phyloP scores from a whole-genome alignment of 2,797 vertebrate genomes.

The Squalus acanthias region DNA sequence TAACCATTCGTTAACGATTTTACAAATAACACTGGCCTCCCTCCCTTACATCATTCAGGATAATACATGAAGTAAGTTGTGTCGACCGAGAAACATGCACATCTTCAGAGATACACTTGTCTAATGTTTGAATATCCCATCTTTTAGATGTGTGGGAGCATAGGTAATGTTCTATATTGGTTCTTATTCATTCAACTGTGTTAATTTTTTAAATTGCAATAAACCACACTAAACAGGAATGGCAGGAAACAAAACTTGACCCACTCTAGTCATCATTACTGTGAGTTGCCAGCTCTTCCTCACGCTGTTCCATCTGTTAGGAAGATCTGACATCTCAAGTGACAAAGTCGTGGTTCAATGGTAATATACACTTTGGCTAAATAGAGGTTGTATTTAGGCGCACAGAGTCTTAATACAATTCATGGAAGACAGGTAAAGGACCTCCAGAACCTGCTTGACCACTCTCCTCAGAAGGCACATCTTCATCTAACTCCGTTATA shows the following conservation, averaged over 20 bases:
- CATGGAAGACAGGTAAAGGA: neutral
- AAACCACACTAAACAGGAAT: neutral
- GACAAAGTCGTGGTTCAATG: neutral
- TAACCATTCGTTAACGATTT: neutral
- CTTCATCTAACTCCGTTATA: neutral
- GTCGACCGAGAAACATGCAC: neutral
- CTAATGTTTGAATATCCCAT: neutral
- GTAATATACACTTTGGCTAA: neutral
- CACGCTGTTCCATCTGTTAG: neutral
- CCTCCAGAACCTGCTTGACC: too few relatives aligned
- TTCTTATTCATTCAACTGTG: neutral
- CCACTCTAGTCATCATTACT: neutral
- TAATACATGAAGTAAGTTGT: neutral
- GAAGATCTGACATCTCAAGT: neutral
- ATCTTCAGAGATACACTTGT: neutral
- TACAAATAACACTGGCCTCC: neutral
- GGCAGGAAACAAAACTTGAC: neutral
- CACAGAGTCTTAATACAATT: neutral
- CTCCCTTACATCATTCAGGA: neutral
- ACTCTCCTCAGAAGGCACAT: neutral
- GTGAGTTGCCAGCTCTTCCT: neutral
- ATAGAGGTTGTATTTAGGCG: neutral
- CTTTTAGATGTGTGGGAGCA: neutral
- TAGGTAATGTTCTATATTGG: neutral
- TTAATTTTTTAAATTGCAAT: neutral